Conservation (phyloP, 2,888 invertebrate genomes). For the Nemotelus nigrinus region DNA sequence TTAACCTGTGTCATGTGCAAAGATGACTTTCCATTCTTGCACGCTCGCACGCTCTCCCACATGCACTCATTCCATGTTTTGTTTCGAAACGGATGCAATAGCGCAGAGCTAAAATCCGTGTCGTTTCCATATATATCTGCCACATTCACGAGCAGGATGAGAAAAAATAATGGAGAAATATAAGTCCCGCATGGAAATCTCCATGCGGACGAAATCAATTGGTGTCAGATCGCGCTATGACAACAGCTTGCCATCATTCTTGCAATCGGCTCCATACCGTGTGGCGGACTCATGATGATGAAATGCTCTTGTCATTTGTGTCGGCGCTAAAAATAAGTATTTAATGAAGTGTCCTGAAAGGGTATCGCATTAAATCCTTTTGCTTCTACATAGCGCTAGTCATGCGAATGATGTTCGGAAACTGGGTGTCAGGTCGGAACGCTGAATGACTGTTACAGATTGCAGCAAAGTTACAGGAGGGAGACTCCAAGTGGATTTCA, state of each 20-base stretch:
- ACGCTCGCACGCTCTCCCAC: no score
- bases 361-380: conserved; percentile 10
- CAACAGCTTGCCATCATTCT: conserved; percentile 1
- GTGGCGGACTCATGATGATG: background rate
- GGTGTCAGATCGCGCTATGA: conserved; percentile 24
- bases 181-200: background rate
- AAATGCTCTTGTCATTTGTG: background rate
- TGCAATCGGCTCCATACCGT: background rate
- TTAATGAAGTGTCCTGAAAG: conserved; percentile 8
- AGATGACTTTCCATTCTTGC: no score
- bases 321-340: conserved; percentile 18
- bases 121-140: no score
- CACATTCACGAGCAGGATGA: no score
- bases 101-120: no score
- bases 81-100: no score
- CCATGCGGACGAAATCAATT: conserved; percentile 11
- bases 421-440: background rate
- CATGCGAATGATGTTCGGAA: background rate
- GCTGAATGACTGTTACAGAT: no score
- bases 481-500: no score
- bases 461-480: no score
- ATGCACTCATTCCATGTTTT: no score
- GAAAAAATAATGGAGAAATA: no score
- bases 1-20: no score
- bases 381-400: background rate